These are phyloP conservation scores for Sarcophaga rosellei DNA, from an alignment of 2,888 invertebrate species.

Conservation along the genomic window DNA sequence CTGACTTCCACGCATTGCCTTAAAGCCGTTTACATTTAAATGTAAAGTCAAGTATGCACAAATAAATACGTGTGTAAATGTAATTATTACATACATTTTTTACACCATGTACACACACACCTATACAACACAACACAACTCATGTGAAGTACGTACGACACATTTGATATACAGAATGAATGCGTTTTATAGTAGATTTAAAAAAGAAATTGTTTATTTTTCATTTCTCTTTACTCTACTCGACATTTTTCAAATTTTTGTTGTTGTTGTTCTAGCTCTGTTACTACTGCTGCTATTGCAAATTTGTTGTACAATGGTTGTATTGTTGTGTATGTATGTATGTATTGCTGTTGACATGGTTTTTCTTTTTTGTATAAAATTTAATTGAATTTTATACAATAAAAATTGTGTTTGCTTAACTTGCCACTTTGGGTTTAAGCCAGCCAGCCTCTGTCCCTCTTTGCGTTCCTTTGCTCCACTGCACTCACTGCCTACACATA, in stretches of 20 bases:
- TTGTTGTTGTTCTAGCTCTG: slow-evolving; percentile 54
- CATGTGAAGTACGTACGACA: no score
- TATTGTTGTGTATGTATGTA: slow-evolving; percentile 70
- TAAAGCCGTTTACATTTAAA: background rate
- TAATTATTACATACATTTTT: background rate
- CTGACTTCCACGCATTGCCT: background rate
- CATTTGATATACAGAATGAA: background rate
- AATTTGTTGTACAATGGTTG: slow-evolving; percentile 33
- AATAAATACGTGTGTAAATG: background rate
- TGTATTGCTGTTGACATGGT: slow-evolving; percentile 77
- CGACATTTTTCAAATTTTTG: background rate
- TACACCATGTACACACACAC: background rate
- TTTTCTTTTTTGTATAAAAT: slow-evolving; percentile 77
- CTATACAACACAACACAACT: no score
- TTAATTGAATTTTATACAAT: slow-evolving; percentile 80
- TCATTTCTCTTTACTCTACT: background rate
- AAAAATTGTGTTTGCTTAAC: slow-evolving; percentile 80
- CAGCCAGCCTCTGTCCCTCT: background rate
- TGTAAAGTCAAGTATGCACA: background rate
- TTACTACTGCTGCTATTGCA: slow-evolving; percentile 31
- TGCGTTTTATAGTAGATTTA: background rate
- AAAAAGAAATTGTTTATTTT: background rate
- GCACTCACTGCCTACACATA: background rate
- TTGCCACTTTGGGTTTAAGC: slow-evolving; percentile 76
- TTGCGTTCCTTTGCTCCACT: background rate